Conservation (phyloP, 92 coral and sea anemone genomes). For the Epizoanthus illoricatus region DNA sequence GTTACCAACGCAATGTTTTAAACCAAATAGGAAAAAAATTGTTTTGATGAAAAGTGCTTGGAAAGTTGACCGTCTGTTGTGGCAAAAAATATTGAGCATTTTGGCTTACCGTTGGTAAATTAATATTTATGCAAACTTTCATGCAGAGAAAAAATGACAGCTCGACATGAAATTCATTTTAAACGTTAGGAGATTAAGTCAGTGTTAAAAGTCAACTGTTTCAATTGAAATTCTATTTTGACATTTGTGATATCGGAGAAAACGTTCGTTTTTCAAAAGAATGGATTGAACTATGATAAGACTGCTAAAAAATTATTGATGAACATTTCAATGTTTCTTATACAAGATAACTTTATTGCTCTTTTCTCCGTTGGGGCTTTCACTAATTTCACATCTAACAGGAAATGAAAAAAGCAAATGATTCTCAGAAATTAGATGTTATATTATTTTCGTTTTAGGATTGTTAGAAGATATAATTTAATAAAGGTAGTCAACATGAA, state of each 20-base stretch:
- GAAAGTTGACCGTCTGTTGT: not conserved
- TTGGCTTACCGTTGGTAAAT: not conserved
- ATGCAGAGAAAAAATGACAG: conserved; percentile 31
- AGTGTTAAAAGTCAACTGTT: conserved; percentile 3
- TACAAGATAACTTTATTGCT: conserved; percentile 39
- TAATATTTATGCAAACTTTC: conserved; percentile 13
- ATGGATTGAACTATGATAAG: no score
- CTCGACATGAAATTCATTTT: conserved; percentile 15
- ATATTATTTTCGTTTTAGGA: conserved; percentile 38
- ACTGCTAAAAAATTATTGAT: no score
- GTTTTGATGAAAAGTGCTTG: conserved; percentile 7
- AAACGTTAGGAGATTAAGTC: conserved; percentile 19
- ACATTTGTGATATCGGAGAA: conserved; percentile 14
- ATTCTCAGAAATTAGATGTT: conserved; percentile 32
- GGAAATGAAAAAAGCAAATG: conserved; percentile 20
- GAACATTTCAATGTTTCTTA: not conserved
- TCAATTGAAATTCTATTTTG: conserved; percentile 7
- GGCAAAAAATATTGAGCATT: not conserved
- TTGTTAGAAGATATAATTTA: conserved; percentile 35
- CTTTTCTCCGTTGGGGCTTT: conserved; percentile 44
- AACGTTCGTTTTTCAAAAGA: conserved; percentile 17
- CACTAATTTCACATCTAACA: conserved; percentile 25
- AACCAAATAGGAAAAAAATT: not conserved
- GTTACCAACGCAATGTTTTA: not conserved
- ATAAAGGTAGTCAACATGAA: conserved; percentile 33